phyloP scores from a whole-genome alignment of 2,888 invertebrate species.

The Iphiclides podalirius region DNA sequence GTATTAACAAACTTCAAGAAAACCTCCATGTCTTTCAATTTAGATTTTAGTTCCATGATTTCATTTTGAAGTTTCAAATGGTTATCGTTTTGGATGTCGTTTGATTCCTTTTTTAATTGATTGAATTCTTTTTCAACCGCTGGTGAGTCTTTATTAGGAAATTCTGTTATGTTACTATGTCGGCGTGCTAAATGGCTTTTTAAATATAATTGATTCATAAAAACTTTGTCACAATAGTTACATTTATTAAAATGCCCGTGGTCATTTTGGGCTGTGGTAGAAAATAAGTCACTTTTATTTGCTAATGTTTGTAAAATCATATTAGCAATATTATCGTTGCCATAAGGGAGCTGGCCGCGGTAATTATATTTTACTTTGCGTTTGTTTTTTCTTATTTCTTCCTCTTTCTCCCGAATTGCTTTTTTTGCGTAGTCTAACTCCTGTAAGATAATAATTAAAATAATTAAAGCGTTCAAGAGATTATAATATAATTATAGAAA shows the following conservation, averaged over 20 bases:
- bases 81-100: conserved; percentile 37
- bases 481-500: no score
- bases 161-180: conserved; percentile 61
- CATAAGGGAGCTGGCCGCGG: conserved; percentile 55
- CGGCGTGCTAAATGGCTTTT: conserved; percentile 82
- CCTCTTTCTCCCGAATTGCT: conserved; percentile 66
- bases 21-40: conserved; percentile 71
- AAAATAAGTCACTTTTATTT: conserved; percentile 57
- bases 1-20: conserved; percentile 40
- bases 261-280: conserved; percentile 46
- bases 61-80: conserved; percentile 79
- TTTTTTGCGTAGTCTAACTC: conserved; percentile 77
- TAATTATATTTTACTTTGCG: conserved; percentile 63
- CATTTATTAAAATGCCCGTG: conserved; percentile 79
- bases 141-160: conserved; percentile 50
- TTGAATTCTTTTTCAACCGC: no score
- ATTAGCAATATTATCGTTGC: conserved; percentile 69
- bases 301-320: conserved; percentile 69
- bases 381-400: conserved; percentile 72
- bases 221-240: conserved; percentile 83
- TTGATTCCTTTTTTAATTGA: conserved; percentile 28
- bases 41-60: conserved; percentile 65
- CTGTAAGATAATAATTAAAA: conserved; percentile 47
- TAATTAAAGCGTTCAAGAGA: no score
- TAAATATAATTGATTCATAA: conserved; percentile 82